Conservation (phyloP, 2,113 vertebrate species). For the Indicator indicator region DNA sequence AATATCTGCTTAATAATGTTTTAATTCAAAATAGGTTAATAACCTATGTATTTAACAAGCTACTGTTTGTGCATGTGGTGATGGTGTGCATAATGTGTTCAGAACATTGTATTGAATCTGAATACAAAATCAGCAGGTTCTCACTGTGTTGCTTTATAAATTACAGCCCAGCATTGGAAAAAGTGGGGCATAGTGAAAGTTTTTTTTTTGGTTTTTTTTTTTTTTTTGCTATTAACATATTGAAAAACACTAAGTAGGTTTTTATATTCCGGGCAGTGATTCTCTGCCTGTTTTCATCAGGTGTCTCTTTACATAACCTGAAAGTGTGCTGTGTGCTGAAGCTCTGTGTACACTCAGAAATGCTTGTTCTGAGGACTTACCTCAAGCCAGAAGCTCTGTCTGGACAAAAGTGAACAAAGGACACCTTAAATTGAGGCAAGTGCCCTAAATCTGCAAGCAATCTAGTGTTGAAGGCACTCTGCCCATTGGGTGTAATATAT, state of each 20-base stretch:
- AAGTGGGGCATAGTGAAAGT: slow-evolving; percentile 34
- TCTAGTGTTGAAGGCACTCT: not conserved
- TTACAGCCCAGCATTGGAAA: not conserved
- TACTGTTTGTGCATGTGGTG: slow-evolving; percentile 47
- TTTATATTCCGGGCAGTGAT: not conserved
- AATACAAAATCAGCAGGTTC: slow-evolving; percentile 51
- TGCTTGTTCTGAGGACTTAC: not conserved
- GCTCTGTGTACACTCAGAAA: not conserved
- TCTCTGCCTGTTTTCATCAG: not conserved
- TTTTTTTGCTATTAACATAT: not conserved
- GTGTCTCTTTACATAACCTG: not conserved
- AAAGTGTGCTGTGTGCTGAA: not conserved
- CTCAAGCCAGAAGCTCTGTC: not conserved
- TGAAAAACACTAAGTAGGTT: not conserved
- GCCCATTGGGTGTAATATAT: not conserved
- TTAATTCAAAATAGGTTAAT: slow-evolving; percentile 65
- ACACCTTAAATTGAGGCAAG: not conserved
- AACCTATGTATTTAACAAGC: slow-evolving; percentile 37
- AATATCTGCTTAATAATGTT: slow-evolving; percentile 49
- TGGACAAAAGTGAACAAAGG: not conserved
- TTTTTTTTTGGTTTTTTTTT: not conserved
- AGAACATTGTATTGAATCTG: slow-evolving; percentile 13
- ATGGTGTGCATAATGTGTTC: slow-evolving; percentile 50
- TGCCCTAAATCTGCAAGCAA: not conserved
- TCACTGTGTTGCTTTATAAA: slow-evolving; percentile 5